Conservation (phyloP, 2,113 vertebrate species). For the Hucho hucho region DNA sequence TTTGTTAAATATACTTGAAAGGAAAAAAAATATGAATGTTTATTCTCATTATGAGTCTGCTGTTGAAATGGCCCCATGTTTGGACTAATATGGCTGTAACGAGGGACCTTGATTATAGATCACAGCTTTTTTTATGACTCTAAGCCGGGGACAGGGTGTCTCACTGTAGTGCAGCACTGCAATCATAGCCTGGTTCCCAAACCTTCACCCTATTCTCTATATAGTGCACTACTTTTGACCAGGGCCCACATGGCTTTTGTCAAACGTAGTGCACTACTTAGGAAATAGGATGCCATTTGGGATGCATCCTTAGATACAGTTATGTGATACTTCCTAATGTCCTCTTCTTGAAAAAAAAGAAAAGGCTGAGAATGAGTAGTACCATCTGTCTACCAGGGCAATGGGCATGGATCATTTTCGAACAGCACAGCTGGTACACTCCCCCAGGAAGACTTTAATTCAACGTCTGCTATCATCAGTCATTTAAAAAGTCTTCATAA, state of each 20-base stretch:
- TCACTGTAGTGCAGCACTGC: no score
- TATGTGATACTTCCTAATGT: neutral
- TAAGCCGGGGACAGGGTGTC: no score
- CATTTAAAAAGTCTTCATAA: conserved; percentile 55
- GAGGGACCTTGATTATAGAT: conserved; percentile 1
- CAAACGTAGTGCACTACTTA: no score
- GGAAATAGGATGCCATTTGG: no score
- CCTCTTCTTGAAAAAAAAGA: conserved; percentile 26
- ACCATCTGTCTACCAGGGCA: conserved; percentile 52
- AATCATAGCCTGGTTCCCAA: no score
- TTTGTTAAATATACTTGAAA: neutral
- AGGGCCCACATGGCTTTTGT: no score
- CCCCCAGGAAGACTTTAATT: conserved; percentile 48
- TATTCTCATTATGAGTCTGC: conserved; percentile 6
- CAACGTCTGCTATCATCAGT: conserved; percentile 51
- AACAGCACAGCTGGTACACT: conserved; percentile 49
- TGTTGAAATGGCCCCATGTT: neutral
- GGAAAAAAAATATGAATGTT: neutral
- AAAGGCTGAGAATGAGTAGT: conserved; percentile 23
- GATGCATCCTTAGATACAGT: neutral
- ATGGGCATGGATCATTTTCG: conserved; percentile 40
- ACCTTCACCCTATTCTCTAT: no score
- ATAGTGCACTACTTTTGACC: no score
- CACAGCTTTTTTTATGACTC: no score
- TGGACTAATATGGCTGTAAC: conserved; percentile 5